Percentiles rank a stretch among this genome's conserved stretches.
Conservation (phyloP, 2,888 invertebrate genomes). For the Nemoura dubitans region DNA sequence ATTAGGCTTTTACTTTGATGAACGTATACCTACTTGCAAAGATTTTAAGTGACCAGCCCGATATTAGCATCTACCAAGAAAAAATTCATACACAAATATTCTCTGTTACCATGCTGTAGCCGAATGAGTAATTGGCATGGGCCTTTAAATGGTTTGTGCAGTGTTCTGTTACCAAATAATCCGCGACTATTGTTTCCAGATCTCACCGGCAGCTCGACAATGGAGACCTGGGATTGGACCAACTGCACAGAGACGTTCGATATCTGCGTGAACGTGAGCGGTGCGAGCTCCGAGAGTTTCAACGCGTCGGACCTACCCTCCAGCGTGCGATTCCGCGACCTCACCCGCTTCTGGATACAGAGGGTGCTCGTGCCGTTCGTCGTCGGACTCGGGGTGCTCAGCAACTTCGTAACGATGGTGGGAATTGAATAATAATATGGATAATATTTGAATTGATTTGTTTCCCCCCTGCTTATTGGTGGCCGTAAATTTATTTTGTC, state of each 20-base stretch:
- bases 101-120: too few relatives aligned
- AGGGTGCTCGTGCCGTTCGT: conserved; percentile 71
- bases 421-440: not conserved
- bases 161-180: too few relatives aligned
- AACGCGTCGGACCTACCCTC: conserved; percentile 52
- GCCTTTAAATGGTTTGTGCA: too few relatives aligned
- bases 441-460: too few relatives aligned
- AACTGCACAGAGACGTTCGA: conserved; percentile 35
- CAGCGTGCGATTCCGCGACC: conserved; percentile 55
- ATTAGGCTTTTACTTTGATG: too few relatives aligned
- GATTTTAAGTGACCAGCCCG: too few relatives aligned
- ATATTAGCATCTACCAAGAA: too few relatives aligned
- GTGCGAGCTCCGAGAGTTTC: not conserved
- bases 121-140: too few relatives aligned
- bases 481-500: too few relatives aligned
- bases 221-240: conserved; percentile 28
- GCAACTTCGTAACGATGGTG: conserved; percentile 62
- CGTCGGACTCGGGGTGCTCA: conserved; percentile 73
- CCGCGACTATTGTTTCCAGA: not conserved
- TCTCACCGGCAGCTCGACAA: not conserved
- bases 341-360: conserved; percentile 66
- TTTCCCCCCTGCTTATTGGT: too few relatives aligned
- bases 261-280: conserved; percentile 16
- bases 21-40: too few relatives aligned
- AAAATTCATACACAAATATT: too few relatives aligned